phyloP scores from a whole-genome alignment of 2,113 vertebrate species.

The Uria aalge region DNA sequence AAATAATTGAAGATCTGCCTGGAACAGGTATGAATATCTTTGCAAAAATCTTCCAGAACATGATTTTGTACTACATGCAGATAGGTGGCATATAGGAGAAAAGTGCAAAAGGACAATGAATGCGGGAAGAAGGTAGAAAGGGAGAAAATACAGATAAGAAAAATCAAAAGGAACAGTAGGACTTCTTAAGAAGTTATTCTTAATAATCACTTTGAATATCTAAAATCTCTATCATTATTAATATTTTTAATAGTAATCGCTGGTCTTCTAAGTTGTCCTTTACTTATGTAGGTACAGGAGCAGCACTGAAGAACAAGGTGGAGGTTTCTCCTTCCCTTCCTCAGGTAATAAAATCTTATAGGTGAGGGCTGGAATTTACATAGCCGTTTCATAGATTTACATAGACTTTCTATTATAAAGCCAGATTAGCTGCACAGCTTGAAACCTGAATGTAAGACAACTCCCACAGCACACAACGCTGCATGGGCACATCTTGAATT shows the following conservation, averaged over 20 bases:
- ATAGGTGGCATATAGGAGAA: neutral
- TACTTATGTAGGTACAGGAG: constrained; percentile 31
- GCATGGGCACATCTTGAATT: neutral
- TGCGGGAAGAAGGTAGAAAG: neutral
- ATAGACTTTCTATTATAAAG: neutral
- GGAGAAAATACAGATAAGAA: neutral
- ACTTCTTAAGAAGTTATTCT: neutral
- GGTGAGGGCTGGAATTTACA: neutral
- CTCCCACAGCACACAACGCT: neutral
- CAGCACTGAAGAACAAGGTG: constrained; percentile 57
- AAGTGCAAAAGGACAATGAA: neutral
- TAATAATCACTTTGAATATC: neutral
- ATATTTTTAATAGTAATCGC: neutral
- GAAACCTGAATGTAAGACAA: neutral
- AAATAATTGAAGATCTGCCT: constrained; percentile 86
- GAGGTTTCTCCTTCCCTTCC: constrained; percentile 46
- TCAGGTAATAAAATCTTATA: constrained; percentile 72
- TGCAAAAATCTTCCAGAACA: neutral
- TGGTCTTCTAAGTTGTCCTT: neutral
- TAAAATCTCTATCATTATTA: neutral
- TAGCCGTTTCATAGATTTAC: neutral
- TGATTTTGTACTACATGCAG: neutral
- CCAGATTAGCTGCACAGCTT: neutral
- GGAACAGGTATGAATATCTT: constrained; percentile 11
- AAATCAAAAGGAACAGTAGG: neutral